These are phyloP conservation scores for Caenorhabditis inopinata DNA, from an alignment of 1,140 invertebrate genomes.

Conservation along the genomic window DNA sequence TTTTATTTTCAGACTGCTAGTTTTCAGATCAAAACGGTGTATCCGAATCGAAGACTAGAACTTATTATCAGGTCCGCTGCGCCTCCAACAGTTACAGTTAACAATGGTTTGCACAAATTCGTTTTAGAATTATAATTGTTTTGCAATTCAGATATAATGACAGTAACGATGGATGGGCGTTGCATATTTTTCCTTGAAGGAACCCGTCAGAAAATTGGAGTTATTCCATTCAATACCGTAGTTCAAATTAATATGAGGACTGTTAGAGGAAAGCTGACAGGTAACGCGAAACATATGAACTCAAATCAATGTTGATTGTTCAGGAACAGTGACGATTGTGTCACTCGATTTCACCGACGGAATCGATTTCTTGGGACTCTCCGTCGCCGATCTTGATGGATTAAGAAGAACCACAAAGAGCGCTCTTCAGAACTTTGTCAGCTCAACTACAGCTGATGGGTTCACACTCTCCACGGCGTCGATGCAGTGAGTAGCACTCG, in stretches of 20 bases:
- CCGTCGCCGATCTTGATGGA: constrained; percentile 34
- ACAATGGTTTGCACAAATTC: constrained; percentile 3
- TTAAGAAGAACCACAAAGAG: constrained; percentile 21
- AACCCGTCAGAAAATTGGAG: constrained; percentile 43
- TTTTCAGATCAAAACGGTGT: constrained; percentile 35
- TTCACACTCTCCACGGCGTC: constrained; percentile 31
- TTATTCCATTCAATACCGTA: constrained; percentile 44
- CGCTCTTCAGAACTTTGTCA: constrained; percentile 33
- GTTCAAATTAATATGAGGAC: constrained; percentile 35
- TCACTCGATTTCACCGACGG: constrained; percentile 20
- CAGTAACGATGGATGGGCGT: constrained; percentile 12
- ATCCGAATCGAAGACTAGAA: constrained; percentile 44
- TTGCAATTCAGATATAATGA: background rate
- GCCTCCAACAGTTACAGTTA: constrained; percentile 39
- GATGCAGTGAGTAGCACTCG: constrained; percentile 8
- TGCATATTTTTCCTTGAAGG: constrained; percentile 44
- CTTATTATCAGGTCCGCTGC: constrained; percentile 41
- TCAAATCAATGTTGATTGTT: too few species aligned
- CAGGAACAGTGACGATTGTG: constrained; percentile 39
- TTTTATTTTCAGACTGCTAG: background rate
- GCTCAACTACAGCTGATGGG: constrained; percentile 28
- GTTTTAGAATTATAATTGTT: background rate
- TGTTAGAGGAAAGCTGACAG: constrained; percentile 4
- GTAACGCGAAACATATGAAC: too few species aligned
- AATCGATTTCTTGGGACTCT: constrained; percentile 47